Conservation (phyloP, 2,113 vertebrate species). For the Calyptomena viridis region DNA sequence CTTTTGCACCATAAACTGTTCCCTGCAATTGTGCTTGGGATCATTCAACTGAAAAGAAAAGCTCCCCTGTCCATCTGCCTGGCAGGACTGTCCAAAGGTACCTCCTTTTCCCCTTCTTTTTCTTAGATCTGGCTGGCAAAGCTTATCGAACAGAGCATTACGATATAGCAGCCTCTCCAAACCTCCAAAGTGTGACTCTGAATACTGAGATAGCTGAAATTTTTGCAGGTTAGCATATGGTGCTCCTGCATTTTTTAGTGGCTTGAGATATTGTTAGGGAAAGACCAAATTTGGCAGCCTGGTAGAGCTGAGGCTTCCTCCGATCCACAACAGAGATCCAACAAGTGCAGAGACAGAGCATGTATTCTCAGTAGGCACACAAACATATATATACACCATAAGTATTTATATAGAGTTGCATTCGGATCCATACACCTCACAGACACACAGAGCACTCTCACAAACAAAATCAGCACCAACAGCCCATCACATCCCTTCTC, state of each 20-base stretch:
- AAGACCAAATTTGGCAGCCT: accelerated
- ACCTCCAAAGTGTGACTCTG: neutral
- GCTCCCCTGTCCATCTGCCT: neutral
- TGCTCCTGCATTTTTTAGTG: neutral
- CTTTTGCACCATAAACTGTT: slow-evolving; percentile 15
- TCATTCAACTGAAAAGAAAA: slow-evolving; percentile 8
- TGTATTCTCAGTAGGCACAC: neutral
- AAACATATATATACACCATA: neutral
- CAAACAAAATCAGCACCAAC: neutral
- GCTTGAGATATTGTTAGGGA: neutral
- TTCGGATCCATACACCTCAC: neutral
- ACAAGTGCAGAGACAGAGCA: accelerated
- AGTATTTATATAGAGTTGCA: neutral
- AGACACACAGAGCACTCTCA: neutral
- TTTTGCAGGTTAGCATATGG: neutral
- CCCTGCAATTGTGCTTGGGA: neutral
- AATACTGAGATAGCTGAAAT: neutral
- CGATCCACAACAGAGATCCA: neutral
- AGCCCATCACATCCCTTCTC: neutral
- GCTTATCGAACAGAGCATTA: neutral
- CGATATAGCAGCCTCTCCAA: neutral
- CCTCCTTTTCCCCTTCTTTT: neutral
- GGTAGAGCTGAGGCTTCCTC: neutral
- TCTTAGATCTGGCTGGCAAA: neutral
- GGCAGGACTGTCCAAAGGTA: neutral